phyloP scores from a whole-genome alignment of 2,797 vertebrate genomes.

The Siniperca scherzeri region DNA sequence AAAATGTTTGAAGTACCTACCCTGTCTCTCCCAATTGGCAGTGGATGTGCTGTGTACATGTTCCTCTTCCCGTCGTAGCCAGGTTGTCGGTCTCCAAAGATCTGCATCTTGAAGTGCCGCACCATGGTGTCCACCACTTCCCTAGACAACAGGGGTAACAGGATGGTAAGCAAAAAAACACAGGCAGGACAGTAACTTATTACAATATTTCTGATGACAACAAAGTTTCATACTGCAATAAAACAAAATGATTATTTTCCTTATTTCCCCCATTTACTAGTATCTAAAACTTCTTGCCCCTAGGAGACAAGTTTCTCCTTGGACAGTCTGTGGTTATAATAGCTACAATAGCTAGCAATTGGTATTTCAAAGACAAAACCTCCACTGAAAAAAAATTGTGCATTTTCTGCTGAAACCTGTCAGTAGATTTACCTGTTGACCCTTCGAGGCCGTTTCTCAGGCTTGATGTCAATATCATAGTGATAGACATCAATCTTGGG shows the following conservation, averaged over 20 bases:
- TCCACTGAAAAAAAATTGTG: background rate
- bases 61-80: conserved; percentile 99
- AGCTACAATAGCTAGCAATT: background rate
- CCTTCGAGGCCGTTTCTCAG: conserved; percentile 97
- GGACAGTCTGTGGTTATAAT: background rate
- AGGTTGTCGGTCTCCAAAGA: conserved; percentile 98
- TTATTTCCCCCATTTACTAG: background rate
- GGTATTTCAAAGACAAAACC: background rate
- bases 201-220: background rate
- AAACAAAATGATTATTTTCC: background rate
- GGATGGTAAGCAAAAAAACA: background rate
- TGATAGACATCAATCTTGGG: conserved; percentile 99
- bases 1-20: conserved; percentile 79
- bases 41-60: conserved; percentile 98
- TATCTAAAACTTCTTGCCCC: background rate
- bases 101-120: conserved; percentile 99
- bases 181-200: background rate
- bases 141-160: conserved; percentile 75
- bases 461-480: conserved; percentile 99
- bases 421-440: conserved; percentile 93
- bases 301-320: background rate
- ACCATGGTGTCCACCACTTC: conserved; percentile 99
- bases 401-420: background rate
- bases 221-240: background rate
- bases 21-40: conserved; percentile 96